These are phyloP conservation scores for Tyto alba DNA, from an alignment of 2,113 vertebrate species.

Conservation along the genomic window DNA sequence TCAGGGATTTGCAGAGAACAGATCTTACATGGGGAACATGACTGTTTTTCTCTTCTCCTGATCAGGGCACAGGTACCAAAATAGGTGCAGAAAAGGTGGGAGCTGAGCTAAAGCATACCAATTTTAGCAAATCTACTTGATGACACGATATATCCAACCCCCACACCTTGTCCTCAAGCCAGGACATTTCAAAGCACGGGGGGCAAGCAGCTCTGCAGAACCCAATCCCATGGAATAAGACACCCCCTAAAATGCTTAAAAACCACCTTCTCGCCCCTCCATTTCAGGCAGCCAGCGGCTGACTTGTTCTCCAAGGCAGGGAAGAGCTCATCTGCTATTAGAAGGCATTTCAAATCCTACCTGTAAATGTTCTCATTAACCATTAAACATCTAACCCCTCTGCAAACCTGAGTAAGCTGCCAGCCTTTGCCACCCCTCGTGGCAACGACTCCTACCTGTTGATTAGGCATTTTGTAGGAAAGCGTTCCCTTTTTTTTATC, in stretches of 20 bases:
- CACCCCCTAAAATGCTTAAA: not conserved
- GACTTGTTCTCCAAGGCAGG: not conserved
- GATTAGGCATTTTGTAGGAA: not conserved
- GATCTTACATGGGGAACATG: accelerated
- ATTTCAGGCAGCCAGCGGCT: not conserved
- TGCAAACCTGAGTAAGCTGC: not conserved
- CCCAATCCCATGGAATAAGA: not conserved
- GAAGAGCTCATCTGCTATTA: not conserved
- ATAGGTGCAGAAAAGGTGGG: not conserved
- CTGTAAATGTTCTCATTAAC: not conserved
- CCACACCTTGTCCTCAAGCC: not conserved
- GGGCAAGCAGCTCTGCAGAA: not conserved
- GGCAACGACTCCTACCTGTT: not conserved
- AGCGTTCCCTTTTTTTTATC: not conserved
- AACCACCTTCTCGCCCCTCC: not conserved
- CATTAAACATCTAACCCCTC: not conserved
- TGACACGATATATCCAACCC: not conserved
- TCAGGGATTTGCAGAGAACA: not conserved
- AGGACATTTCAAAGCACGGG: not conserved
- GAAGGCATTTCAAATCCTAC: constrained; percentile 4
- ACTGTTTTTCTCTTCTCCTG: not conserved
- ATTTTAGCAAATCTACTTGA: not conserved
- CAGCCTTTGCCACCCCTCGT: not conserved
- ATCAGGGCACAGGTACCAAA: not conserved
- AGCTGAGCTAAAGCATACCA: not conserved